Evolutionary conservation across 2,113 vertebrate species (phyloP), one percentile per base, ranked within the genome.

Genomic region (Gadus macrocephalus): DNA sequence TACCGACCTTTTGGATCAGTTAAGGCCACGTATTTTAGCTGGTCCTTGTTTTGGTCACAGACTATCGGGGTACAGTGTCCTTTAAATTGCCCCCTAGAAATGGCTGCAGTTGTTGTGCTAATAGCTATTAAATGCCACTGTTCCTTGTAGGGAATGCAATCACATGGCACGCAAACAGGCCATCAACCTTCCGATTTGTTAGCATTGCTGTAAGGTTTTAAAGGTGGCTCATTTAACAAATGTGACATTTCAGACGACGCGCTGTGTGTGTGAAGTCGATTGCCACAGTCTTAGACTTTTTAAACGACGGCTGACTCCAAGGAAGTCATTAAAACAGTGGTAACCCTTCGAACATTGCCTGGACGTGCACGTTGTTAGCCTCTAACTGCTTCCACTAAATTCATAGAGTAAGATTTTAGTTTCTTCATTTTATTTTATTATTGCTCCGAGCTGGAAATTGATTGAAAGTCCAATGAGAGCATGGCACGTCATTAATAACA

Each of bases 111-210:
- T 68, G 71, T 65, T 53, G 65, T 61, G 53, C 68, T 87, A 84
- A 89, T 87, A 85, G 72, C 76, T 69, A 77, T 83, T 80, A 89
- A 89, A 90, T 87, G 87, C 81, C 85, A 86, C 66, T 49, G 70
- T 79, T 83, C 76, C 75, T 72, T 12, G 55, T 71, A 76, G 68
- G 76, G 78, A 83, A 79, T 83, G 81, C 83, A 83, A 79, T 75
- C 75, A 78, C 75, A 83, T 76, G 31, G 74, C 75, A 69, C 72
- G 71, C 72, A 62, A 85, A 68, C 66, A 67, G 73, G 72, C 67
- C 80, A 77, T 85, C 78, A 73, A 76, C 61, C 67, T 77, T 83
- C 78, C 76, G 66, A 78, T 81, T 83, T 84, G 77, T 83, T 73
- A 77, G 67, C 58, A 64, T 67, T 25, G 66, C 71, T 64, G 76